Conservation (phyloP, 1,140 invertebrate species). For the Diachasma alloeum region DNA sequence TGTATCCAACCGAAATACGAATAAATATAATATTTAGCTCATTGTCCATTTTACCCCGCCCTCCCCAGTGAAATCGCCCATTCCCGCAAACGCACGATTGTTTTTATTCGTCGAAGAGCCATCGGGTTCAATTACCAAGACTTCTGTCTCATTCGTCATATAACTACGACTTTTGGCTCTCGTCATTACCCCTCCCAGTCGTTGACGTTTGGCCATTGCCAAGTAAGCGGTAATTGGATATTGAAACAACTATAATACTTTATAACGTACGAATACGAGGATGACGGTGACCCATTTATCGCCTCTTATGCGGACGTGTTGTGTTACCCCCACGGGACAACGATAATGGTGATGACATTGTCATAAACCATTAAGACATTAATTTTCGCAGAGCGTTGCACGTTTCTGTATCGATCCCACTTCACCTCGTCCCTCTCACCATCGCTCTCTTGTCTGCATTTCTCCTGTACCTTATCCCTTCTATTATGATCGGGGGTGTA, state of each 20-base stretch:
- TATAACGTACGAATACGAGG: background rate
- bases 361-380: slow-evolving; percentile 36
- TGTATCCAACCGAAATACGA: too few species aligned
- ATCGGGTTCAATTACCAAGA: background rate
- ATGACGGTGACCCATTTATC: slow-evolving; percentile 15
- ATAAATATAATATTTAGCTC: too few species aligned
- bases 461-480: background rate
- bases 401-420: background rate
- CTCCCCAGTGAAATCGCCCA: too few species aligned
- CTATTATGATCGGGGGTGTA: background rate
- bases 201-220: background rate
- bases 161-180: background rate
- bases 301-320: slow-evolving; percentile 10
- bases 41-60: too few species aligned
- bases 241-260: slow-evolving; percentile 14
- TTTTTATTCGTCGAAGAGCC: background rate
- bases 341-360: slow-evolving; percentile 33
- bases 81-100: background rate
- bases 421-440: background rate
- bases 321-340: slow-evolving; percentile 13
- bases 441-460: background rate
- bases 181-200: background rate
- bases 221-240: slow-evolving; percentile 8
- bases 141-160: background rate
- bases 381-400: slow-evolving; percentile 18